Conservation (phyloP, 2,888 invertebrate species). For the Ashinkailepas kermadecensis region DNA sequence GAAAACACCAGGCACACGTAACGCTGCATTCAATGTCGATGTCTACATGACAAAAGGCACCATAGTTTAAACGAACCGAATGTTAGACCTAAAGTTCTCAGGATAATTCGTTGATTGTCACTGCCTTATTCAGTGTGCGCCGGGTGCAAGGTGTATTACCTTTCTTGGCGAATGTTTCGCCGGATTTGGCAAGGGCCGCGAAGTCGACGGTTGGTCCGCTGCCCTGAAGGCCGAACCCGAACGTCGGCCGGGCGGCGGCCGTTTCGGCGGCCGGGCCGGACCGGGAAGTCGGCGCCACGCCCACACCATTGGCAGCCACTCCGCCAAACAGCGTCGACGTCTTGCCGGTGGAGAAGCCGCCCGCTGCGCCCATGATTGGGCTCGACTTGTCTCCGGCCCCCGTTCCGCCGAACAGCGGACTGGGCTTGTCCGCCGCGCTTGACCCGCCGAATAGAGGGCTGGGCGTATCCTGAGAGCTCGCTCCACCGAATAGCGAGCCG, state of each 20-base stretch:
- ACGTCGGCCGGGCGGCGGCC: background rate
- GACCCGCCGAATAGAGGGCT: background rate
- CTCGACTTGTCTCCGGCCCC: too few species aligned
- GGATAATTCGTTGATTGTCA: too few species aligned
- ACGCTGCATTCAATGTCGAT: too few species aligned
- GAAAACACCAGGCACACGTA: too few species aligned
- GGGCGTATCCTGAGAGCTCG: background rate
- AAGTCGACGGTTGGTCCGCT: background rate
- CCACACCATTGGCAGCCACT: too few species aligned
- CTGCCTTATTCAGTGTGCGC: too few species aligned
- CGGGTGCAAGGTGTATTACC: background rate
- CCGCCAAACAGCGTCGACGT: background rate
- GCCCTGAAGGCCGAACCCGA: background rate
- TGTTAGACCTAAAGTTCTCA: too few species aligned
- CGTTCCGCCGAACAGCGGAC: background rate
- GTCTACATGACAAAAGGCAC: too few species aligned
- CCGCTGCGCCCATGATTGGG: background rate
- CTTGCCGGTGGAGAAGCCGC: too few species aligned
- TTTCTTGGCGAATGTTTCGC: constrained; percentile 6
- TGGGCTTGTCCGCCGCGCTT: background rate
- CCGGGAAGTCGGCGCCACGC: too few species aligned
- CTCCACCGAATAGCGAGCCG: background rate
- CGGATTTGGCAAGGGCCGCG: background rate
- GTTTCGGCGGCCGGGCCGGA: too few species aligned
- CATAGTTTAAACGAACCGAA: too few species aligned